These are phyloP conservation scores for Naso thynnoides DNA, from an alignment of 2,797 vertebrate genomes.

Conservation along the genomic window DNA sequence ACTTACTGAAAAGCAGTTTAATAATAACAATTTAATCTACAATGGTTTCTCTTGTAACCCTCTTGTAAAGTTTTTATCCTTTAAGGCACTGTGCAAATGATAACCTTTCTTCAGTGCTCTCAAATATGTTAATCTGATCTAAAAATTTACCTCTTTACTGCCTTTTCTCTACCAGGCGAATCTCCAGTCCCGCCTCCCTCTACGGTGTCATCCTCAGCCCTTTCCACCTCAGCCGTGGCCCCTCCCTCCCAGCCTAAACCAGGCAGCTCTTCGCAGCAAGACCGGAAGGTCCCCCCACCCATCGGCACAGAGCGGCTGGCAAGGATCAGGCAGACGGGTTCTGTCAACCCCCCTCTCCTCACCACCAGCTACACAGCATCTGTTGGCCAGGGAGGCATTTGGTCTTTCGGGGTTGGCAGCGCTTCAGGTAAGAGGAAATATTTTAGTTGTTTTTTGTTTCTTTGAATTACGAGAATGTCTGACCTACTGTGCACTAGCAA, in stretches of 20 bases:
- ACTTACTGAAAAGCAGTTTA: not conserved
- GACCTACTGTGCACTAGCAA: not conserved
- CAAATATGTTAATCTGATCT: slow-evolving; percentile 2
- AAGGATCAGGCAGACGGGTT: slow-evolving; percentile 95
- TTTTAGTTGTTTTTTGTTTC: not conserved
- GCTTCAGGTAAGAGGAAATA: slow-evolving; percentile 87
- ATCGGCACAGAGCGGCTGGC: slow-evolving; percentile 97
- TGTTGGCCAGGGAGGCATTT: slow-evolving; percentile 97
- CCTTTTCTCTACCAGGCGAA: slow-evolving; percentile 86
- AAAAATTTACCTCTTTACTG: not conserved
- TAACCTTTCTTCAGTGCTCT: not conserved
- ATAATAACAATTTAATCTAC: rapidly evolving
- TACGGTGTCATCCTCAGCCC: slow-evolving; percentile 93
- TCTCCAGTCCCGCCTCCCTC: slow-evolving; percentile 95
- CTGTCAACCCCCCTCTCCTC: slow-evolving; percentile 91
- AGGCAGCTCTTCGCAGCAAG: slow-evolving; percentile 87
- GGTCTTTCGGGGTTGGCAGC: slow-evolving; percentile 97
- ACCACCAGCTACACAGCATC: slow-evolving; percentile 96
- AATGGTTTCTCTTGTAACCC: not conserved
- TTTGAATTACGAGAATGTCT: not conserved
- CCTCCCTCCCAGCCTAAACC: slow-evolving; percentile 92
- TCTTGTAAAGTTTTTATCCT: not conserved
- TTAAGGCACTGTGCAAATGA: not conserved
- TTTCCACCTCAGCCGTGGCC: slow-evolving; percentile 91
- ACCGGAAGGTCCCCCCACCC: slow-evolving; percentile 96